Base-by-base conservation (phyloP, 2,113 vertebrate genomes). In the Prionailurus bengalensis region DNA sequence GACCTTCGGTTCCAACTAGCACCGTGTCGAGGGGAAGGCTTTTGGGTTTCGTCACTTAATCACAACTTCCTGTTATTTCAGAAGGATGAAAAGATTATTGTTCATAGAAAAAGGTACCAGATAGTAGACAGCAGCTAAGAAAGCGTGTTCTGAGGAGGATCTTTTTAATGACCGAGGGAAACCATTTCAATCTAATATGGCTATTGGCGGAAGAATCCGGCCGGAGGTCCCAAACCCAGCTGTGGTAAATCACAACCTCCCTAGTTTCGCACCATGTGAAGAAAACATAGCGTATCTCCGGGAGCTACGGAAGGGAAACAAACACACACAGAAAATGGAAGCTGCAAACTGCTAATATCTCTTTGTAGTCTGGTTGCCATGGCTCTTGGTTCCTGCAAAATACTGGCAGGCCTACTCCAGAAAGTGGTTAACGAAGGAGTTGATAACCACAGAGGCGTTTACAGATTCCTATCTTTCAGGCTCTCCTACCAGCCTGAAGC, bases 301-400 rank as follows among this genome's bases (percentile, higher is more conserved):
- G 93, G 66, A 81, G 76, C 91, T 91, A 91, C 91, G 0, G 1
- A 89, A 96, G 63, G 79, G 84, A 94, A 97, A 96, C 53, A 96
- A 93, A 94, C 45, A 23, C 65, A 65, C 33, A 71, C 66, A 63
- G 71, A 91, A 84, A 84, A 81, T 85, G 17, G 88, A 96, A 94
- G 95, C 91, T 68, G n/a, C 2, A 14, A 96, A 91, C 78, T 79
- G 61, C 81, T 92, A 86, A 88, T n/a, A 74, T 91, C 70, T 86
- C 96, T 97, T 93, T 96, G 85, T 85, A 93, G 39, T 86, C 91
- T 51, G 89, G 96, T 97, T 97, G 97, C 97, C 93, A 97, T 97
- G 96, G 48, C 42, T 90, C 94, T 94, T 92, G 39, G 1, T 88
- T 94, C 55, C 48, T 91, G 81, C 91, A 97, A 97, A 96, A 94